phyloP scores from a whole-genome alignment of 2,113 vertebrate species.

The Leucopsar rothschildi region DNA sequence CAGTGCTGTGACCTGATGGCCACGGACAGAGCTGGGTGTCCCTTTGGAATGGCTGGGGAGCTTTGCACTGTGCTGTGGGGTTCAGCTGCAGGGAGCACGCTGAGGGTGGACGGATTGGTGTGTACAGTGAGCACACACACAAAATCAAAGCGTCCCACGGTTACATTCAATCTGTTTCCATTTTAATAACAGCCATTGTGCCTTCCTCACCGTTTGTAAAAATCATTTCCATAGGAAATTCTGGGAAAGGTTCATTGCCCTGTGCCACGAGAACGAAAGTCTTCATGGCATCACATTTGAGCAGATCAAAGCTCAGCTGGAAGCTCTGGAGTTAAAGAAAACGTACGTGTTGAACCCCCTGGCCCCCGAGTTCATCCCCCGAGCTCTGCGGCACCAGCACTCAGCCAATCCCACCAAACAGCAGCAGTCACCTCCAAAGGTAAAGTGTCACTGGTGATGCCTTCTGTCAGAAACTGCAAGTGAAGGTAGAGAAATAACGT shows the following conservation, averaged over 20 bases:
- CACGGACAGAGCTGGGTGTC: background rate
- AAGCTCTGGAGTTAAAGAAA: constrained; percentile 98
- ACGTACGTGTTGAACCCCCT: constrained; percentile 97
- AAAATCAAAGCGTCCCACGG: background rate
- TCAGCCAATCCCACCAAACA: constrained; percentile 76
- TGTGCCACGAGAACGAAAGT: constrained; percentile 94
- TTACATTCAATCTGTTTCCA: background rate
- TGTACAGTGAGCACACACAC: background rate
- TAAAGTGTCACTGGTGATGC: constrained; percentile 18
- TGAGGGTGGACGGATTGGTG: background rate
- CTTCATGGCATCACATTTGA: constrained; percentile 98
- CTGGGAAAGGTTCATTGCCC: constrained; percentile 97
- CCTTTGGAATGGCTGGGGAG: background rate
- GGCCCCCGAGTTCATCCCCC: constrained; percentile 96
- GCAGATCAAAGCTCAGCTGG: constrained; percentile 96
- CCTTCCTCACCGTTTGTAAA: constrained; percentile 1
- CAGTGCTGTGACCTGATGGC: background rate
- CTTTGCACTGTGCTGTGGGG: background rate
- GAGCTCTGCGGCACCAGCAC: constrained; percentile 88
- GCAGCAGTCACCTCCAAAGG: constrained; percentile 95
- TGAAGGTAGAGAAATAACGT: background rate
- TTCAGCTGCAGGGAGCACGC: background rate
- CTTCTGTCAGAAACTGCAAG: background rate
- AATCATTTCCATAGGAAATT: constrained; percentile 85
- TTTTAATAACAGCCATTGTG: background rate